Evolutionary conservation across 2,113 vertebrate genomes (phyloP), one percentile per base, ranked within the genome.

Genomic region (Paramisgurnus dabryanus): DNA sequence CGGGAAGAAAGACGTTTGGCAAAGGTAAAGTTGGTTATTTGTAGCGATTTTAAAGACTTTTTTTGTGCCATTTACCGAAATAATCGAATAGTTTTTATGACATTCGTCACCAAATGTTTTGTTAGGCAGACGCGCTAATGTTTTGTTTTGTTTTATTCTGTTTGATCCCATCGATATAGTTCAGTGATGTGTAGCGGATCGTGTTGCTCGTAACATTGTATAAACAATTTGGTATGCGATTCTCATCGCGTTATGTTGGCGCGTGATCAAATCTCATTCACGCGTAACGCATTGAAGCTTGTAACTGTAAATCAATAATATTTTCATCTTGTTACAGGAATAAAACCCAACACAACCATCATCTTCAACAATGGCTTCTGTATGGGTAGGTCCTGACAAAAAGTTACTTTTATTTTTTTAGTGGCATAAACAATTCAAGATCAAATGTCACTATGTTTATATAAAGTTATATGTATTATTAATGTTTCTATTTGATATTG

Each of bases 301-400:
- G n/a, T 0, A 13, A 63, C n/a, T 2, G 8, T 17, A 70, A 53
- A 61, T 57, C 4, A 17, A 11, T 5, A 41, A 11, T 5, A 41
- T 65, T 3, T 34, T 34, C 27, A 49, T 67, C 3, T 67, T 13
- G 18, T 67, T 79, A 11, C 79, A 84, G 83, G 45, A 7, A 12
- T 60, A 12, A 18, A 66, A n/a, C 45, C 67, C 68, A 22, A 5
- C 6, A 39, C 47, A 6, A 55, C 67, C 68, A 45, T n/a, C 80
- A 57, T 34, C 27, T 34, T 2, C 27, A 34, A 53, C 5, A 80
- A 80, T 82, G 83, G 12, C 76, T 53, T 67, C 80, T 65, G 76
- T 49, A 53, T 86, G 82, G 85, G 82, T 86, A 22, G 76, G 79
- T 76, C 18, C 6, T 1, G 15, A 7, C 43, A 10, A 17, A 13